Conservation (phyloP, 2,888 invertebrate genomes). For the Xylota segnis region DNA sequence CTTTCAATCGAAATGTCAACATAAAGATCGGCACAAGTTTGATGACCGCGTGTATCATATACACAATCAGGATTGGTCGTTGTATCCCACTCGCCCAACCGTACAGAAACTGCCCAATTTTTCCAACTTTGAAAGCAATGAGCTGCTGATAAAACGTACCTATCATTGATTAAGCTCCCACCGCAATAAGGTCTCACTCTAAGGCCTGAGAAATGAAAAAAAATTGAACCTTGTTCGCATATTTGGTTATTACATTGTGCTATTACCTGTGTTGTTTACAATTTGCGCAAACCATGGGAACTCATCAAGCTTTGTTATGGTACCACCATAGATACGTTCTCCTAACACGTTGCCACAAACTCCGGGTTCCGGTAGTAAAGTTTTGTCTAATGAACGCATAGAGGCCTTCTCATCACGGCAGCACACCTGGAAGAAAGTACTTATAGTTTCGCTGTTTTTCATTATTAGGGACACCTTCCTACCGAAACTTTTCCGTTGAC, state of each 20-base stretch:
- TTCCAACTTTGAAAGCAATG: neutral
- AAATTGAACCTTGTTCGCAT: neutral
- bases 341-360: too few species aligned
- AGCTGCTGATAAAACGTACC: neutral
- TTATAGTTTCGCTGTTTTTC: too few species aligned
- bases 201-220: neutral
- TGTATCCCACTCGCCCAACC: slow-evolving; percentile 84
- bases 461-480: neutral
- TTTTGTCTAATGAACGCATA: too few species aligned
- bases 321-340: too few species aligned
- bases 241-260: neutral
- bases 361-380: too few species aligned
- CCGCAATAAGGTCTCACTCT: neutral
- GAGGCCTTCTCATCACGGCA: too few species aligned
- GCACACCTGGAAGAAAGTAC: too few species aligned
- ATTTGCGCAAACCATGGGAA: too few species aligned
- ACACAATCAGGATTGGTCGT: slow-evolving; percentile 80
- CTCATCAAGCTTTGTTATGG: too few species aligned
- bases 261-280: neutral
- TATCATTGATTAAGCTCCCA: neutral
- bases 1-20: slow-evolving; percentile 86
- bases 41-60: slow-evolving; percentile 78
- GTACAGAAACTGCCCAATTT: slow-evolving; percentile 78
- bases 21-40: slow-evolving; percentile 87
- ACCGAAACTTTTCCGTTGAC: too few species aligned